A percentile compares a stretch with the other conserved stretches of the same genome.
Conservation (phyloP, 1,140 invertebrate genomes). For the Drosophila subobscura region DNA sequence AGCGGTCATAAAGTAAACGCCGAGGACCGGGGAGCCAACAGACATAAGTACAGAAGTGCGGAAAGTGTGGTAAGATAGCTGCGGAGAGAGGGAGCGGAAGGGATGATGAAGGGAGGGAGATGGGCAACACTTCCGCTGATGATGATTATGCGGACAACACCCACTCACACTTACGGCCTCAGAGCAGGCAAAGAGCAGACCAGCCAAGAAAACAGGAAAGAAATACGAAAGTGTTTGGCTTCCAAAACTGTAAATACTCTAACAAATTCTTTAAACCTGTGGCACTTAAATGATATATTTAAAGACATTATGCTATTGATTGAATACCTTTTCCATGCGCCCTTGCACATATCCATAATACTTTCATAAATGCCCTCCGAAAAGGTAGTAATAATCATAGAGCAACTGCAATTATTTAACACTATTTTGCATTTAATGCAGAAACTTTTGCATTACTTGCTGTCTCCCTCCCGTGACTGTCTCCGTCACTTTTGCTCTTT, state of each 20-base stretch:
- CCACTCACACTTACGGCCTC: slow-evolving; percentile 1
- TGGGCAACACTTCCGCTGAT: slow-evolving; percentile 58
- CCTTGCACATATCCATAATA: too few relatives aligned
- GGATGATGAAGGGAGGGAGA: background rate
- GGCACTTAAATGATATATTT: too few relatives aligned
- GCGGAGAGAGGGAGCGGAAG: too few relatives aligned
- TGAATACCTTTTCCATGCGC: too few relatives aligned
- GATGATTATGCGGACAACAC: slow-evolving; percentile 43
- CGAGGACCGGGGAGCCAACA: slow-evolving; percentile 23
- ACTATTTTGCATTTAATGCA: slow-evolving; percentile 80
- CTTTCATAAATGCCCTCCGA: too few relatives aligned
- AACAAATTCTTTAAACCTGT: too few relatives aligned
- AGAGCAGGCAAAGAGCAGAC: slow-evolving; percentile 10
- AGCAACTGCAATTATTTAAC: slow-evolving; percentile 76
- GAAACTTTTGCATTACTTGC: slow-evolving; percentile 49
- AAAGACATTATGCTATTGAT: too few relatives aligned
- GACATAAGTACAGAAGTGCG: too few relatives aligned
- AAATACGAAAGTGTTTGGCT: too few relatives aligned
- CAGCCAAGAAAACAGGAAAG: slow-evolving; percentile 31
- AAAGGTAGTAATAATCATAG: slow-evolving; percentile 56
- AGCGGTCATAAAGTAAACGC: slow-evolving; percentile 62
- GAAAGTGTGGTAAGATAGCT: background rate
- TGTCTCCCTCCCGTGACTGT: background rate
- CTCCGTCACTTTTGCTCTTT: slow-evolving; percentile 5
- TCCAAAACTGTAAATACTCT: too few relatives aligned